A percentile compares a stretch with the other conserved stretches of the same genome.
These are phyloP conservation scores for Lagopus muta DNA, from an alignment of 2,113 vertebrate genomes.

Conservation along the genomic window DNA sequence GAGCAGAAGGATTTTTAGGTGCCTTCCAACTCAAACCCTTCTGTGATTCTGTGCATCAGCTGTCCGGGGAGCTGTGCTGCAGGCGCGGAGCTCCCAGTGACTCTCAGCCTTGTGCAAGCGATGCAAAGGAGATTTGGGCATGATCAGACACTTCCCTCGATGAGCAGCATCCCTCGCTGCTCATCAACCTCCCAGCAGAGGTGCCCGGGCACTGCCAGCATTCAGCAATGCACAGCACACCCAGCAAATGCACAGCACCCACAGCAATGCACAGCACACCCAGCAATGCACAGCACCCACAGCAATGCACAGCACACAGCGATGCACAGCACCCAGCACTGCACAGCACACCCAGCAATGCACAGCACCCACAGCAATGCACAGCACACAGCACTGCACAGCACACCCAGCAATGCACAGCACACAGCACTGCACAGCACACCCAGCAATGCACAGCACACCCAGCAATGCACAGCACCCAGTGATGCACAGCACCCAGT, in stretches of 20 bases:
- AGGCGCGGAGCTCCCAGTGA: rapidly evolving
- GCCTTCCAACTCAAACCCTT: background rate
- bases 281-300: no score
- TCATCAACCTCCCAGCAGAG: rapidly evolving
- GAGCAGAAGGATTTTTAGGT: background rate
- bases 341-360: no score
- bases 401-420: no score
- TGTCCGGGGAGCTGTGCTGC: background rate
- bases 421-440: no score
- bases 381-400: no score
- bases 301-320: no score
- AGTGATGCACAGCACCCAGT: no score
- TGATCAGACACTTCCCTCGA: background rate
- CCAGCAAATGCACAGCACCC: no score
- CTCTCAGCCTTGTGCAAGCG: background rate
- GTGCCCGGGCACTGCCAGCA: rapidly evolving
- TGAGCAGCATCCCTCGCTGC: rapidly evolving
- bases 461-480: no score
- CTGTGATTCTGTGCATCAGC: background rate
- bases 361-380: no score
- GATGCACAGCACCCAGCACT: no score
- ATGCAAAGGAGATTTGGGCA: background rate
- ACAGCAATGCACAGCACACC: background rate
- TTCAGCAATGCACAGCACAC: background rate
- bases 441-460: no score